These are phyloP conservation scores for Rhagoletis pomonella DNA, from an alignment of 1,140 invertebrate species.

Conservation along the genomic window DNA sequence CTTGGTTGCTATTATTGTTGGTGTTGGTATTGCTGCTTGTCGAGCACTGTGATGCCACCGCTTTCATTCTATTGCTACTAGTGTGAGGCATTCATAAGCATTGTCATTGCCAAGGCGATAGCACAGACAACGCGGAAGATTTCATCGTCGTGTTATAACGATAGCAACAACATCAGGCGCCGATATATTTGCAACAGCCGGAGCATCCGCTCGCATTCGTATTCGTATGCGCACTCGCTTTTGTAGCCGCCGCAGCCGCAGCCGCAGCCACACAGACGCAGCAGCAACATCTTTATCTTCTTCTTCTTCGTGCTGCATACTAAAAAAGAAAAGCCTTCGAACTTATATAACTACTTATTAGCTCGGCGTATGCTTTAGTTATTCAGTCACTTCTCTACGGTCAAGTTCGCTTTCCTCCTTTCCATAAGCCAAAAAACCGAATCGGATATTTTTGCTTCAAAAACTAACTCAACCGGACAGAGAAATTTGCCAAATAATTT, in stretches of 20 bases:
- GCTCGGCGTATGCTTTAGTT: constrained; percentile 72
- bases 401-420: constrained; percentile 69
- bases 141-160: constrained; percentile 36
- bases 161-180: constrained; percentile 35
- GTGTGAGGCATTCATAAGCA: constrained; percentile 66
- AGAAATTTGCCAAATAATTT: background rate
- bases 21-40: background rate
- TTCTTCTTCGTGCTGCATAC: constrained; percentile 24
- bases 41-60: background rate
- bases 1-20: background rate
- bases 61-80: constrained; percentile 53
- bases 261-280: background rate
- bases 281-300: constrained; percentile 23
- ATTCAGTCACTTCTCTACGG: constrained; percentile 73
- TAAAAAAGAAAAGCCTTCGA: constrained; percentile 65
- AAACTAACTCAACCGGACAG: background rate
- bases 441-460: constrained; percentile 51
- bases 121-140: constrained; percentile 63
- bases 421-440: constrained; percentile 46
- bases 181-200: background rate
- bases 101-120: constrained; percentile 73
- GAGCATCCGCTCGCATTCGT: constrained; percentile 28
- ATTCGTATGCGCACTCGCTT: constrained; percentile 21
- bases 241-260: background rate
- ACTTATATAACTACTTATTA: constrained; percentile 74